Percentiles rank a stretch among this genome's conserved stretches.
Conservation (phyloP, 2,797 vertebrate species). For the Anisognathus igniventris region DNA sequence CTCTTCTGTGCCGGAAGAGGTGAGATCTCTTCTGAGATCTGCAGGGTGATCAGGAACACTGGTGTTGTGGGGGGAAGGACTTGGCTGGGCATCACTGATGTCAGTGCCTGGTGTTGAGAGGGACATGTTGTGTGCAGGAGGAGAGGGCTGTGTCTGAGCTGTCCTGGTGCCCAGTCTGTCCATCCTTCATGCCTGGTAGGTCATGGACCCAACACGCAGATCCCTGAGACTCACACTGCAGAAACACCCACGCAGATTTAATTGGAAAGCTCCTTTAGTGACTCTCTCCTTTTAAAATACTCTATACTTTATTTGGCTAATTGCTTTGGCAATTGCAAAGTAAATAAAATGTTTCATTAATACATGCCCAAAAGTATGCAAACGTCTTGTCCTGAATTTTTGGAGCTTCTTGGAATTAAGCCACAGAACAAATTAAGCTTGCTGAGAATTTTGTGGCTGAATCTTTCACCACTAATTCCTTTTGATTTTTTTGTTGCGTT, state of each 20-base stretch:
- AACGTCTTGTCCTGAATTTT: constrained; percentile 22
- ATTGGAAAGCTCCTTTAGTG: constrained; percentile 8
- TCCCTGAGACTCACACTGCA: background rate
- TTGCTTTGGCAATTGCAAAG: constrained; percentile 43
- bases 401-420: background rate
- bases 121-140: rapidly evolving
- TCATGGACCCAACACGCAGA: background rate
- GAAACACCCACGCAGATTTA: background rate
- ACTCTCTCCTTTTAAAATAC: background rate
- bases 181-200: background rate
- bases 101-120: background rate
- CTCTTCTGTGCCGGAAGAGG: too few relatives aligned
- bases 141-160: background rate
- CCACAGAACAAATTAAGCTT: constrained; percentile 42
- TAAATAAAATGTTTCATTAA: constrained; percentile 50
- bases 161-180: background rate
- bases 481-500: constrained; percentile 27
- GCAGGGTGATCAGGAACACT: background rate
- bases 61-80: background rate
- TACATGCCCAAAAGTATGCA: constrained; percentile 40
- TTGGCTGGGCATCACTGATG: background rate
- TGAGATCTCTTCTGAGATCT: too few relatives aligned
- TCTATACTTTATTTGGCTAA: constrained; percentile 45
- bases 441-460: constrained; percentile 39
- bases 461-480: constrained; percentile 26